Conservation (phyloP, 2,797 vertebrate species). For the Alexandromys oeconomus region DNA sequence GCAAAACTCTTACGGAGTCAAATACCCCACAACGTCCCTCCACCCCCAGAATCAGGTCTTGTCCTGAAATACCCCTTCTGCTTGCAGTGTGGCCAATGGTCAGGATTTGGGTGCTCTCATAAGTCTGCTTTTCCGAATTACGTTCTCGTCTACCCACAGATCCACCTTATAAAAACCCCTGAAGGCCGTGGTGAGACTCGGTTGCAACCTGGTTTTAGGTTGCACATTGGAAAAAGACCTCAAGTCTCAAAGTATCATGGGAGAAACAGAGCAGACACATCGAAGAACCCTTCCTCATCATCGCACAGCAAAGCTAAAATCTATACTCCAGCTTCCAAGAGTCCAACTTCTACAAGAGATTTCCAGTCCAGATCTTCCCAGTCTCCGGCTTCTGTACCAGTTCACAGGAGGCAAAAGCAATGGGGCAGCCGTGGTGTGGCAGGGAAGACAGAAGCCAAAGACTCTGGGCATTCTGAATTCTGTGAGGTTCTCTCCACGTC, state of each 20-base stretch:
- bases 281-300: neutral
- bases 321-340: constrained; percentile 28
- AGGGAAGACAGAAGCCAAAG: constrained; percentile 21
- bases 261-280: constrained; percentile 26
- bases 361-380: constrained; percentile 53
- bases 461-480: constrained; percentile 7
- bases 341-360: constrained; percentile 42
- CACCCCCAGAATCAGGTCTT: constrained; percentile 71
- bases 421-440: neutral
- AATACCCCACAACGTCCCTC: constrained; percentile 74
- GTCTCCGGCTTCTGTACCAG: constrained; percentile 39
- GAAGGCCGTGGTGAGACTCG: constrained; percentile 73
- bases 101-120: constrained; percentile 72
- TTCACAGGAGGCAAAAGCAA: constrained; percentile 23
- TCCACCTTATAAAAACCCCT: constrained; percentile 75
- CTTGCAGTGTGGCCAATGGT: constrained; percentile 78
- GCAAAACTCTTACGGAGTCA: constrained; percentile 77
- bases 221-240: constrained; percentile 73
- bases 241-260: constrained; percentile 61
- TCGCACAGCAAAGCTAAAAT: constrained; percentile 60
- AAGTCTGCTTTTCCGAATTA: constrained; percentile 62
- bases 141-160: constrained; percentile 79
- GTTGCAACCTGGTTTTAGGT: constrained; percentile 73
- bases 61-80: too few species aligned
- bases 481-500: constrained; percentile 18